phyloP scores from a whole-genome alignment of 1,140 invertebrate genomes.

The Phymastichus coffea region DNA sequence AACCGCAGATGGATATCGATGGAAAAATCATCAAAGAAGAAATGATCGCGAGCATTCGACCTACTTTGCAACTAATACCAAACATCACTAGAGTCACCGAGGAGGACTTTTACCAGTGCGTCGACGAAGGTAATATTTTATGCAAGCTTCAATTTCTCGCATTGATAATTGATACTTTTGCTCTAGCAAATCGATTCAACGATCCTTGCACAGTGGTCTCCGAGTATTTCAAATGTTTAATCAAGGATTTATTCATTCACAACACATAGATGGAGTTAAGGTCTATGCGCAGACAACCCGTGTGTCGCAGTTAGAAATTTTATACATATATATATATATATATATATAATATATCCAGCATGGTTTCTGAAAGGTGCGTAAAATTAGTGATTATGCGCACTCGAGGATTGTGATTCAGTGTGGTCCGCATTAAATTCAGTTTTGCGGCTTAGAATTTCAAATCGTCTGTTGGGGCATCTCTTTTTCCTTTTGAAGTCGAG shows the following conservation, averaged over 20 bases:
- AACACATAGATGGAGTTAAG: not conserved
- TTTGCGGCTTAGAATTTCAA: slow-evolving; percentile 29
- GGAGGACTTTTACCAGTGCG: not conserved
- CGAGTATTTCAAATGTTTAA: slow-evolving; percentile 11
- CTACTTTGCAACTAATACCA: not conserved
- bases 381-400: slow-evolving; percentile 24
- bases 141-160: not conserved
- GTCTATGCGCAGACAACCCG: not conserved
- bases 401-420: slow-evolving; percentile 15
- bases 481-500: slow-evolving; percentile 15
- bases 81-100: not conserved
- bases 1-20: not conserved
- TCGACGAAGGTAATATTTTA: slow-evolving; percentile 3
- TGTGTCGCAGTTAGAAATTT: not conserved
- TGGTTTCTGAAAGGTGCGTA: no score
- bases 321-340: not conserved
- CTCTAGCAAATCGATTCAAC: not conserved
- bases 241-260: not conserved
- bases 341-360: not conserved
- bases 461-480: slow-evolving; percentile 24
- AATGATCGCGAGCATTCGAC: not conserved
- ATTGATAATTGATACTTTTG: no score
- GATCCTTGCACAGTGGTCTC: not conserved
- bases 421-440: slow-evolving; percentile 16
- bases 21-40: slow-evolving; percentile 6